These are phyloP conservation scores for Lysiphlebus fabarum DNA, from an alignment of 1,140 invertebrate species.

Conservation along the genomic window DNA sequence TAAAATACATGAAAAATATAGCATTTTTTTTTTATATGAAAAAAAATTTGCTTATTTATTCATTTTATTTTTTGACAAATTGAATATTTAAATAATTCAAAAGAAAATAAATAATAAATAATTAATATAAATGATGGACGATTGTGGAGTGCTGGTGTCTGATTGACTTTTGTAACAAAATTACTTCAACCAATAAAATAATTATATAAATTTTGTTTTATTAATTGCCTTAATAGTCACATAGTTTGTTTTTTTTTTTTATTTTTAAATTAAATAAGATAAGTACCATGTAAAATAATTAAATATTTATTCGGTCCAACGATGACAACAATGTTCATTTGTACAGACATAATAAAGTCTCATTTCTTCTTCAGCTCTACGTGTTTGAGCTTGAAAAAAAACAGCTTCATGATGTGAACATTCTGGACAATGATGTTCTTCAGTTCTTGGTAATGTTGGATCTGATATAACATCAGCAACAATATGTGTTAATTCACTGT, in stretches of 20 bases:
- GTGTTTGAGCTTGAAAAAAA: slow-evolving; percentile 91
- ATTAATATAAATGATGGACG: slow-evolving; percentile 10
- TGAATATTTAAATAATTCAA: too few species aligned
- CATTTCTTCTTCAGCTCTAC: slow-evolving; percentile 98
- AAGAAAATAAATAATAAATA: too few species aligned
- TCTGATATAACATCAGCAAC: slow-evolving; percentile 97
- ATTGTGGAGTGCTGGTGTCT: slow-evolving; percentile 26
- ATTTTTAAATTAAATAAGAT: too few species aligned
- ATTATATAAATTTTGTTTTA: slow-evolving; percentile 14
- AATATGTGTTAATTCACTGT: slow-evolving; percentile 93
- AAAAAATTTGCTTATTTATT: too few species aligned
- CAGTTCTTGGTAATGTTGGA: slow-evolving; percentile 94
- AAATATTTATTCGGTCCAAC: slow-evolving; percentile 93
- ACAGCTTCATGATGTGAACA: slow-evolving; percentile 91
- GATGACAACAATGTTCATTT: slow-evolving; percentile 85
- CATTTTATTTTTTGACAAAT: too few species aligned
- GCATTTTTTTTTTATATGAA: too few species aligned
- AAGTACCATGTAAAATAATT: too few species aligned
- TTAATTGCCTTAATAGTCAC: too few species aligned
- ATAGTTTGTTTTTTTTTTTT: too few species aligned
- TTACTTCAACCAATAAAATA: slow-evolving; percentile 39
- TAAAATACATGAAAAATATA: slow-evolving; percentile 11
- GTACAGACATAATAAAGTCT: slow-evolving; percentile 98
- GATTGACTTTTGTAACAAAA: slow-evolving; percentile 38
- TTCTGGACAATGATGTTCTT: slow-evolving; percentile 97